Percentiles rank a stretch among this genome's conserved stretches.
These are phyloP conservation scores for Trichechus manatus DNA, from an alignment of 2,113 vertebrate genomes.

Conservation along the genomic window DNA sequence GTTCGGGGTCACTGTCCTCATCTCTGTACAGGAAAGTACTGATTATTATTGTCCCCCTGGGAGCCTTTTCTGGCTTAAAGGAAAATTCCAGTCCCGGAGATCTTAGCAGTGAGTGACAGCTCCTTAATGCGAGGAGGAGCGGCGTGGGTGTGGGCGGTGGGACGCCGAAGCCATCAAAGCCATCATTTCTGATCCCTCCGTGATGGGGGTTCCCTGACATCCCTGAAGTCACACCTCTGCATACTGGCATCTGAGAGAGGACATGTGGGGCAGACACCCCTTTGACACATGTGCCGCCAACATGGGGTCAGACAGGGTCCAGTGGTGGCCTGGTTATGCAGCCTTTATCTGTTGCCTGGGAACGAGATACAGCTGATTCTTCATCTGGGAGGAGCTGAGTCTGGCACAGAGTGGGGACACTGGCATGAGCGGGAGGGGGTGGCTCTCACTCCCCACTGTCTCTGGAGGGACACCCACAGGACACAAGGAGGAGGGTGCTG, in stretches of 20 bases:
- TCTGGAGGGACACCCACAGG: background rate
- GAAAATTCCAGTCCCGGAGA: constrained; percentile 74
- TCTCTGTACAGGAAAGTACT: background rate
- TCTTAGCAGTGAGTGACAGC: constrained; percentile 68
- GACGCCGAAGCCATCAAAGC: constrained; percentile 44
- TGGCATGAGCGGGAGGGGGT: background rate
- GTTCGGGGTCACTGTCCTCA: background rate
- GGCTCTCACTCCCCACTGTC: rapidly evolving
- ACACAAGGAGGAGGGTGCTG: background rate
- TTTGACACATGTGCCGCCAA: background rate
- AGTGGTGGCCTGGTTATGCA: background rate
- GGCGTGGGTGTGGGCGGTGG: constrained; percentile 58
- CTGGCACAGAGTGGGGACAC: background rate
- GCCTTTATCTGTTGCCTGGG: background rate
- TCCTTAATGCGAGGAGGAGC: constrained; percentile 4
- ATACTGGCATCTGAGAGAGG: background rate
- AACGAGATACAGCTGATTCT: background rate
- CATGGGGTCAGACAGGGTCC: background rate
- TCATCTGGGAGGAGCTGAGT: background rate
- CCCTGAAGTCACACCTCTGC: background rate
- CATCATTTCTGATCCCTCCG: background rate
- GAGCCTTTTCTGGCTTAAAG: constrained; percentile 7
- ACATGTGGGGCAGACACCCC: background rate
- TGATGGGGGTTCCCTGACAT: background rate
- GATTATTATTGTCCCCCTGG: background rate